Conservation (phyloP, 2,797 vertebrate species). For the Leucoraja ocellata region DNA sequence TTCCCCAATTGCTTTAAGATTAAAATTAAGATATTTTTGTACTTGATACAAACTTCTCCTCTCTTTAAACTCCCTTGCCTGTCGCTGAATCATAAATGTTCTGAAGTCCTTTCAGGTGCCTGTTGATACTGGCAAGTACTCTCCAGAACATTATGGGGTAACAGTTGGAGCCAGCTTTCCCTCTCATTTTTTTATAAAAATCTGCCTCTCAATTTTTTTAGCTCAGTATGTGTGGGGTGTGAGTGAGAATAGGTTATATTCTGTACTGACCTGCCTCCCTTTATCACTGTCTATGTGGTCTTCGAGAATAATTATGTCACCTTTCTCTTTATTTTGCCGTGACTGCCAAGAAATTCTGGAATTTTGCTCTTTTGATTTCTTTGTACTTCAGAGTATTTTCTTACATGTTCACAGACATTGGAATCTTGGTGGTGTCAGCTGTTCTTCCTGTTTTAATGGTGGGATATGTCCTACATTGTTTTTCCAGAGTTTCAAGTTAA, state of each 20-base stretch:
- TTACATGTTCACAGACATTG: conserved; percentile 16
- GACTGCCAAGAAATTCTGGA: not conserved
- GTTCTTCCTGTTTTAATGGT: conserved; percentile 6
- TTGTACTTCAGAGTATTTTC: conserved; percentile 26
- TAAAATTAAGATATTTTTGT: not conserved
- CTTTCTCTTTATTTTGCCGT: not conserved
- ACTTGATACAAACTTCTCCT: not conserved
- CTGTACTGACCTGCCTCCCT: not conserved
- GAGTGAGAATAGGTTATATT: not conserved
- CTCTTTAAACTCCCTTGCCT: not conserved
- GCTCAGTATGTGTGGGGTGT: not conserved
- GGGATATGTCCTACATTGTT: not conserved
- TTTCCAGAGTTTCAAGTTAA: not conserved
- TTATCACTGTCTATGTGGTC: conserved; percentile 14
- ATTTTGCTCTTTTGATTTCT: conserved; percentile 14
- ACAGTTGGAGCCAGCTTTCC: not conserved
- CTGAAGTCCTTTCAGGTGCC: conserved; percentile 12
- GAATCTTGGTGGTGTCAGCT: conserved; percentile 24
- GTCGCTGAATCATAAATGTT: not conserved
- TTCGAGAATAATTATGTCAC: conserved; percentile 23
- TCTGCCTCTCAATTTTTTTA: conserved; percentile 8
- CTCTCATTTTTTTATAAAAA: not conserved
- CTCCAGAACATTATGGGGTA: not conserved
- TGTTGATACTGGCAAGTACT: conserved; percentile 22
- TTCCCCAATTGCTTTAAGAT: not conserved